These are phyloP conservation scores for Anoncus sp. DNA, from an alignment of 2,888 invertebrate species.

Conservation along the genomic window DNA sequence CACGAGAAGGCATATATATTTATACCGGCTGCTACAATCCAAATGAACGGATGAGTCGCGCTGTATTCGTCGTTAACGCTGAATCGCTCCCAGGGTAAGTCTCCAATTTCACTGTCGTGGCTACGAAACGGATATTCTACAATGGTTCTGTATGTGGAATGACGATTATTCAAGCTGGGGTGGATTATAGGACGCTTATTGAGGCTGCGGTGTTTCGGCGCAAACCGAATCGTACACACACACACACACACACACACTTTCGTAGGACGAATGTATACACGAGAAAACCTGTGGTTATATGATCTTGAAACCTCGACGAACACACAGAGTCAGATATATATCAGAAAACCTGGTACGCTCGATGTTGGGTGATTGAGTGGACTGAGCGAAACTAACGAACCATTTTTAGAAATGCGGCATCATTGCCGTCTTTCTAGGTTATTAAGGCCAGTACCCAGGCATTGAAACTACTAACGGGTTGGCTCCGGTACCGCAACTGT, in stretches of 20 bases:
- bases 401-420: too few species aligned
- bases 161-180: constrained; percentile 79
- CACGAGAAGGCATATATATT: constrained; percentile 65
- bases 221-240: constrained; percentile 17
- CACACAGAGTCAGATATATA: too few species aligned
- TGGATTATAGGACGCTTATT: constrained; percentile 79
- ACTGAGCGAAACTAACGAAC: too few species aligned
- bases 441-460: too few species aligned
- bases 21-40: constrained; percentile 1
- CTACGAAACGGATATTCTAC: constrained; percentile 74
- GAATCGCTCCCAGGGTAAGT: constrained; percentile 71
- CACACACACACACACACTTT: not conserved
- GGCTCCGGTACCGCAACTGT: too few species aligned
- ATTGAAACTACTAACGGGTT: too few species aligned
- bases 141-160: constrained; percentile 74
- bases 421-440: too few species aligned
- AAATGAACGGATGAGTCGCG: constrained; percentile 59
- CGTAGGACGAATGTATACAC: too few species aligned
- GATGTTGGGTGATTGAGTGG: too few species aligned
- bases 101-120: constrained; percentile 57
- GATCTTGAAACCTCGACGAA: not conserved
- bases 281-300: not conserved
- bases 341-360: too few species aligned
- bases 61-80: constrained; percentile 65
- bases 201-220: constrained; percentile 60